Percentiles rank a stretch among this genome's conserved stretches.
These are phyloP conservation scores for Nansenia antarctica DNA, from an alignment of 2,113 vertebrate genomes.

Conservation along the genomic window DNA sequence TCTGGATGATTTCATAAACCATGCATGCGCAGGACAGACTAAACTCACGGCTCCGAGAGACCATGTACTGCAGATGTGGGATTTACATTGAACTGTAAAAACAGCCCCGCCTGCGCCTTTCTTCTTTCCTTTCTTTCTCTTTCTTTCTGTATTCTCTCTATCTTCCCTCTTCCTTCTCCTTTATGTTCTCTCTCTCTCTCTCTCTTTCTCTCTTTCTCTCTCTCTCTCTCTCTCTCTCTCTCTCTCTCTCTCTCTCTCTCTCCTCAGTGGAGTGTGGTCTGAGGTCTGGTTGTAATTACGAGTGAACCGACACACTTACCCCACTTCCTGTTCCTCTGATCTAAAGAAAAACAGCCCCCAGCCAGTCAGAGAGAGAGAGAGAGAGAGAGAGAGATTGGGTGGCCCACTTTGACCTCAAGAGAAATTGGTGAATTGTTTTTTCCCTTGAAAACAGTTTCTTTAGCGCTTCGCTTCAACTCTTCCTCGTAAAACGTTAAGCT, in stretches of 20 bases:
- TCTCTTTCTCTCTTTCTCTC: neutral
- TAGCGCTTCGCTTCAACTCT: neutral
- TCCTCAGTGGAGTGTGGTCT: neutral
- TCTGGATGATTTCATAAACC: too few relatives aligned
- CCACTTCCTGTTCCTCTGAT: neutral
- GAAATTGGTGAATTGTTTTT: neutral
- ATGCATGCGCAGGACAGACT: too few relatives aligned
- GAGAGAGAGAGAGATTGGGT: neutral
- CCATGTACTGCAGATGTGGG: too few relatives aligned
- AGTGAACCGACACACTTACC: neutral
- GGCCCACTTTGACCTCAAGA: neutral
- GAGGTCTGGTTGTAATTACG: neutral
- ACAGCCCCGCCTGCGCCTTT: too few relatives aligned
- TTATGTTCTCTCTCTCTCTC: neutral
- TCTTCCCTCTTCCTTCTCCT: neutral
- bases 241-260: neutral
- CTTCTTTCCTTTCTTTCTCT: neutral
- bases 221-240: neutral
- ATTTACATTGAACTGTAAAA: too few relatives aligned
- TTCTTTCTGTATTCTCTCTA: neutral
- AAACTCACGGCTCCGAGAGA: too few relatives aligned
- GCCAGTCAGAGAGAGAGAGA: neutral
- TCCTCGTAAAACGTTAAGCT: neutral
- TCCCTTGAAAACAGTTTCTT: neutral
- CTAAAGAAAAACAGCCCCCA: constrained; percentile 4